Conservation (phyloP, 2,113 vertebrate species). For the Danionella cerebrum region DNA sequence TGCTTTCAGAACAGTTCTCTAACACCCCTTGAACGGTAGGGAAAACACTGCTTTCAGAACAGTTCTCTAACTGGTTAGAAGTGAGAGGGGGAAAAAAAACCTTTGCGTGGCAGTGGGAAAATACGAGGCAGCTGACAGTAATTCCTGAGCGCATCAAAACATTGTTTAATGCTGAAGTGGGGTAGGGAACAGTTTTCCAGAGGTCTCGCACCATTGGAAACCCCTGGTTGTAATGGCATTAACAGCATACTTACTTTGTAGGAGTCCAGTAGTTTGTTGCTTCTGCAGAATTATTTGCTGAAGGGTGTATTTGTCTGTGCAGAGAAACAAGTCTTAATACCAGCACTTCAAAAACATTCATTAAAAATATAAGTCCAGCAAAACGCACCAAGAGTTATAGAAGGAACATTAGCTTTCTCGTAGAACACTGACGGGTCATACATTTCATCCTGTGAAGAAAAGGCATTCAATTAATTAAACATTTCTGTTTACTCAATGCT, state of each 20-base stretch:
- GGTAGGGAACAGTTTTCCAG: too few species aligned
- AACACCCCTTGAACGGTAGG: too few species aligned
- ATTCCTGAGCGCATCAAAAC: too few species aligned
- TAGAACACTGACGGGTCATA: conserved; percentile 72
- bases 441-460: conserved; percentile 70
- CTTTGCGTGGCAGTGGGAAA: too few species aligned
- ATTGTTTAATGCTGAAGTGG: too few species aligned
- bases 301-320: conserved; percentile 75
- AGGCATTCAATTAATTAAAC: not conserved
- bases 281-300: conserved; percentile 77
- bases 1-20: too few species aligned
- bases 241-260: conserved; percentile 56
- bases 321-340: too few species aligned
- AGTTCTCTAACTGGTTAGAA: too few species aligned
- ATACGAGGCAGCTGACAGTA: too few species aligned
- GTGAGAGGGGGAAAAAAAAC: too few species aligned
- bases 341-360: not conserved
- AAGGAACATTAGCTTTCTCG: conserved; percentile 64
- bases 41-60: too few species aligned
- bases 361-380: not conserved
- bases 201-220: not conserved
- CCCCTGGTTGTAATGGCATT: too few species aligned
- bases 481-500: not conserved
- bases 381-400: conserved; percentile 74
- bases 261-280: conserved; percentile 66